phyloP scores from a whole-genome alignment of 2,113 vertebrate genomes.

The Rhagologus leucostigma region DNA sequence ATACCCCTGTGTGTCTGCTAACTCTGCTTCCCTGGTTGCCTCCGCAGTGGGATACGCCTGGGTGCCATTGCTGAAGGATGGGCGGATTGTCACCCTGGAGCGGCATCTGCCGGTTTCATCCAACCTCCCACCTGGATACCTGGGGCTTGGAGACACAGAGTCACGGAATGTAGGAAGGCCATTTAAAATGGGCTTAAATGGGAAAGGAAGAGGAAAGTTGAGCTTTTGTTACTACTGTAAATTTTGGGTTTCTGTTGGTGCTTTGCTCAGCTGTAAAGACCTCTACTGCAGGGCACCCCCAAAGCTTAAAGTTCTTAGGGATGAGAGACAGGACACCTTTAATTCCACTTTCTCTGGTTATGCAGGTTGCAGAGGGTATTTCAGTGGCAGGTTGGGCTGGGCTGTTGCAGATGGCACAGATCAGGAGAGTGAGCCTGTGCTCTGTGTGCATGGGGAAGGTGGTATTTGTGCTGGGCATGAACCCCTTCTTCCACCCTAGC shows the following conservation, averaged over 20 bases:
- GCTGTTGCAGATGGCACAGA: not conserved
- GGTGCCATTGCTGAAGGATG: conserved; percentile 87
- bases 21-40: not conserved
- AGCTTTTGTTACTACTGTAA: not conserved
- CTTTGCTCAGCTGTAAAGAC: not conserved
- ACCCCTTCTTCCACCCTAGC: not conserved
- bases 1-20: accelerated
- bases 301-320: not conserved
- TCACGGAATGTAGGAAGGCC: conserved; percentile 78
- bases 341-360: not conserved
- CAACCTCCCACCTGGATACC: conserved; percentile 85
- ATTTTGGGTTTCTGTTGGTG: not conserved
- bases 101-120: conserved; percentile 87
- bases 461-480: not conserved
- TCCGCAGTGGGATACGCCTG: conserved; percentile 88
- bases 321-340: not conserved
- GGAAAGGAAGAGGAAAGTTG: not conserved
- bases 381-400: not conserved
- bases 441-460: not conserved
- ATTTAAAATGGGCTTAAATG: not conserved
- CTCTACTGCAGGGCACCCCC: not conserved
- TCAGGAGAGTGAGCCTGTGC: accelerated
- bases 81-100: conserved; percentile 86
- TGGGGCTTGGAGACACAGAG: conserved; percentile 77
- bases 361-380: not conserved